phyloP scores from a whole-genome alignment of 1,140 invertebrate species.

The Eurosta solidaginis region DNA sequence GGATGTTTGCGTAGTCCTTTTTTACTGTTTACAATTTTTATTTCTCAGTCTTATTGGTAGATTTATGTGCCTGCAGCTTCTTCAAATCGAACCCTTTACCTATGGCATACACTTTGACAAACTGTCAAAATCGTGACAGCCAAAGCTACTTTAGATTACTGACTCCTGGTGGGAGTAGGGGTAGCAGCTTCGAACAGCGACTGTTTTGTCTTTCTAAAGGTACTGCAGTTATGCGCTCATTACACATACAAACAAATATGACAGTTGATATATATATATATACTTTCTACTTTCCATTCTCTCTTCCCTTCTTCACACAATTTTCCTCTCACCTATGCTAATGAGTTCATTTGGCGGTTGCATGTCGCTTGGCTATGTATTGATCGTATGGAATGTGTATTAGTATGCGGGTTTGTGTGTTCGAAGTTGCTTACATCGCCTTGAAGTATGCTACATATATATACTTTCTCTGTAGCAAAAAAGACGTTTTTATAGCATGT shows the following conservation, averaged over 20 bases:
- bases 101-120: background rate
- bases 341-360: conserved; percentile 4
- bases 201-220: conserved; percentile 23
- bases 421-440: background rate
- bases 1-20: background rate
- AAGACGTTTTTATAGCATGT: background rate
- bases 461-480: background rate
- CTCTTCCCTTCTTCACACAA: background rate
- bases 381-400: background rate
- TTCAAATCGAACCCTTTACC: background rate
- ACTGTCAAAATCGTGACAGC: conserved; percentile 14
- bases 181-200: background rate
- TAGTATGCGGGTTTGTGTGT: background rate
- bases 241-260: background rate
- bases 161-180: background rate
- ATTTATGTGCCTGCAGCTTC: background rate
- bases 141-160: background rate
- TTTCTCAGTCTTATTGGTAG: background rate
- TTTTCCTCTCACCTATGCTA: conserved; percentile 14
- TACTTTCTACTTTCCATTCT: background rate
- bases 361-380: background rate
- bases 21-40: background rate
- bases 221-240: background rate
- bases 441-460: conserved; percentile 13
- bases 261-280: background rate